phyloP scores from a whole-genome alignment of 1,140 invertebrate species.

The Tetranychus cinnabarinus region DNA sequence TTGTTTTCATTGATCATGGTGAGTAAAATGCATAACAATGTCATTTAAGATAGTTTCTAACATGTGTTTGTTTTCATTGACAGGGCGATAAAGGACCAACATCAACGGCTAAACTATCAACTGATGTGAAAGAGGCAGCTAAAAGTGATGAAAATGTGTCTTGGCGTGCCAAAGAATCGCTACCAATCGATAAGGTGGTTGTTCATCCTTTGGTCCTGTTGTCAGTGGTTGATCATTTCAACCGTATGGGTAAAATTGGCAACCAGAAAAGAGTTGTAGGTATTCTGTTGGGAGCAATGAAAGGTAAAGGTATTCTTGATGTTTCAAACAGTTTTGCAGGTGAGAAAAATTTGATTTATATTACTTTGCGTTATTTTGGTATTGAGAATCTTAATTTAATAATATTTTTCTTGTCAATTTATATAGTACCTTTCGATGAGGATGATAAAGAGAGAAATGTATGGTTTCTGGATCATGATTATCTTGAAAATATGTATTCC shows the following conservation, averaged over 20 bases:
- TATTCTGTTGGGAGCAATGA: constrained; percentile 82
- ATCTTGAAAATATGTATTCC: constrained; percentile 95
- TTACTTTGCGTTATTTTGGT: neutral
- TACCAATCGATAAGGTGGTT: constrained; percentile 51
- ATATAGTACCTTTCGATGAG: constrained; percentile 92
- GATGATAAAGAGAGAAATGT: constrained; percentile 97
- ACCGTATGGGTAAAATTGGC: constrained; percentile 96
- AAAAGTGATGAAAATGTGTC: too few relatives aligned
- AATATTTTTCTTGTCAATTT: constrained; percentile 1
- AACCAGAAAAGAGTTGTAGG: constrained; percentile 96
- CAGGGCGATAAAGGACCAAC: too few relatives aligned
- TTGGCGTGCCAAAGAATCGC: neutral
- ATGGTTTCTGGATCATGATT: constrained; percentile 99
- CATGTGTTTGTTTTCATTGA: too few relatives aligned
- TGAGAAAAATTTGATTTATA: constrained; percentile 24
- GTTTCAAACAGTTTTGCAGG: constrained; percentile 99
- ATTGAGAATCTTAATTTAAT: neutral
- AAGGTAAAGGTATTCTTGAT: constrained; percentile 80
- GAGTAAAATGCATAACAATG: too few relatives aligned
- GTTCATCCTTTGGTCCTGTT: constrained; percentile 94
- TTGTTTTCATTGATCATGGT: too few relatives aligned
- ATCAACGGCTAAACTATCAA: too few relatives aligned
- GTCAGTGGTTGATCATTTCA: constrained; percentile 98
- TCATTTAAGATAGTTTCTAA: too few relatives aligned
- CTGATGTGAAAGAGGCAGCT: too few relatives aligned